Base-by-base conservation (phyloP, 2,888 invertebrate genomes). In the Eremobia ochroleuca region DNA sequence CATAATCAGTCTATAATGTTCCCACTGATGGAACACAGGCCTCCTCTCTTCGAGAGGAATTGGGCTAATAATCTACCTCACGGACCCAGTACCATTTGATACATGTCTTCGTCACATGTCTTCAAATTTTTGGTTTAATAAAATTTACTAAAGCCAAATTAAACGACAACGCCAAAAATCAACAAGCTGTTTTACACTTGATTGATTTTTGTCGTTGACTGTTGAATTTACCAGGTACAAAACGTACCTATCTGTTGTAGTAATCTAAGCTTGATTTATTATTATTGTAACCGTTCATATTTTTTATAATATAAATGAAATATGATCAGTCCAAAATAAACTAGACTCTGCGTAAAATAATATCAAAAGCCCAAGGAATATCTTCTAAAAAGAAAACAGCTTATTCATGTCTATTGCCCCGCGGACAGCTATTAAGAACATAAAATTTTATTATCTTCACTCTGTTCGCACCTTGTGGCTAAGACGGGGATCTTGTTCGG, bases 361-460 rank as follows among this genome's bases (percentile, higher is more conserved):
- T 34, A 66, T 40, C 21, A 11, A 18, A 58, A 34, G 5, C 21
- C 4, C 1, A 74, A 75, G 68, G n/a, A 75, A 55, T 15, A 46
- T 61, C 21, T 61, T 31, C 1, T 49, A 43, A 68, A 81, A 64
- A 74, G 43, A 74, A 71, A 67, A 37, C 61, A 66, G 49, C 31
- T 71, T 34, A 43, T 43, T 61, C 52, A 46, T 18, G 73, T 55
- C 49, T 49, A 74, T 46, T 28, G 72, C 85, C 66, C 72, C 58
- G 61, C 37, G 68, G 79, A 78, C 73, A 85, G 72, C 75, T 73
- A 79, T 82, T 70, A 79, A 70, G 66, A 70, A 58, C 61, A 82
- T 73, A 67, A 62, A 70, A 79, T 83, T 66, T 37, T 83, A 83
- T 83, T 73, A 65, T 79, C 69, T 70, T n/a, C 21, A 64, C 59